phyloP scores from a whole-genome alignment of 2,113 vertebrate genomes.

The Gymnorhina tibicen region DNA sequence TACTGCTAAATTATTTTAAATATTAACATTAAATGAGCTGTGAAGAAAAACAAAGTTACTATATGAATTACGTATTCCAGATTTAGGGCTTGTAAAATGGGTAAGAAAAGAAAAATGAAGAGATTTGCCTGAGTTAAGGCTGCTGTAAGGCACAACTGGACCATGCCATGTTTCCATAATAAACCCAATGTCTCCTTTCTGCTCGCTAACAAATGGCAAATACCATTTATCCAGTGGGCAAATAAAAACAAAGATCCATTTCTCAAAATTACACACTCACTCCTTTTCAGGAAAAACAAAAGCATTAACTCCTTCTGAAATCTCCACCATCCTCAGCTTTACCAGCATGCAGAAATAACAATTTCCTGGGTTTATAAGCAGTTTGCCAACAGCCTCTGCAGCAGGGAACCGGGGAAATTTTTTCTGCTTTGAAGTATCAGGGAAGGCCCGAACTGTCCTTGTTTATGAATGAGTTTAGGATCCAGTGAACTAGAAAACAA shows the following conservation, averaged over 20 bases:
- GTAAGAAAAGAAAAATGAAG: background rate
- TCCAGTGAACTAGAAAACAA: constrained; percentile 47
- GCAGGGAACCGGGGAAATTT: background rate
- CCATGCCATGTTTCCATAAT: background rate
- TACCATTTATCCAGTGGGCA: background rate
- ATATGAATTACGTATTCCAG: background rate
- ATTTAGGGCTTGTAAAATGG: background rate
- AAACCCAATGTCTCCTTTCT: background rate
- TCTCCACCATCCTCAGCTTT: background rate
- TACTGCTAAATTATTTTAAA: background rate
- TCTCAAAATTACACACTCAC: background rate
- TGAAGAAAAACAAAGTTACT: background rate
- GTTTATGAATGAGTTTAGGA: constrained; percentile 27
- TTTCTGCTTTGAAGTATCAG: background rate
- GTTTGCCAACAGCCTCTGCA: background rate
- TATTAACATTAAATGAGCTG: background rate
- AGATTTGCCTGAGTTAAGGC: background rate
- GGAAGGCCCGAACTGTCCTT: background rate
- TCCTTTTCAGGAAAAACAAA: background rate
- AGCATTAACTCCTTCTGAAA: background rate
- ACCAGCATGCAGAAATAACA: background rate
- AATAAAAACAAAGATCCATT: background rate
- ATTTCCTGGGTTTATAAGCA: background rate
- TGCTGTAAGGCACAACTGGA: background rate
- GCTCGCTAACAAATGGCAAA: background rate